These are phyloP conservation scores for Pandemis heparana DNA, from an alignment of 2,888 invertebrate genomes.

Conservation along the genomic window DNA sequence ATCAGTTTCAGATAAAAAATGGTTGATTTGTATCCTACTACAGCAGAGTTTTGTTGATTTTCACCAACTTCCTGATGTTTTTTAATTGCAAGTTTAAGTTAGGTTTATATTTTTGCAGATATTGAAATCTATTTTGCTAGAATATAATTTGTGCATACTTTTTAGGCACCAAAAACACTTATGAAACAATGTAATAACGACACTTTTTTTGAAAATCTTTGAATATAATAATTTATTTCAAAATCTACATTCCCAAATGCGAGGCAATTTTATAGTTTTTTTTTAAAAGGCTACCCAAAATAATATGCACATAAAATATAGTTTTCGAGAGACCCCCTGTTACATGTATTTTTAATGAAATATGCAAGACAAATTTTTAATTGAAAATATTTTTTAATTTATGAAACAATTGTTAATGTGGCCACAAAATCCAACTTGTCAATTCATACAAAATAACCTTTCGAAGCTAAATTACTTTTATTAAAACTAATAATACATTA, in stretches of 20 bases:
- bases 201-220: slow-evolving; percentile 80
- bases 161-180: slow-evolving; percentile 65
- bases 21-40: not conserved
- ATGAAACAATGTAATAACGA: slow-evolving; percentile 75
- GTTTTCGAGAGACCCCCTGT: slow-evolving; percentile 74
- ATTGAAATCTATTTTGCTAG: slow-evolving; percentile 14
- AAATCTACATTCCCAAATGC: slow-evolving; percentile 85
- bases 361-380: slow-evolving; percentile 53
- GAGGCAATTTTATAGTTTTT: slow-evolving; percentile 83
- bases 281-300: slow-evolving; percentile 64
- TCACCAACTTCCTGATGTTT: not conserved
- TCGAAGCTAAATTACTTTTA: slow-evolving; percentile 76
- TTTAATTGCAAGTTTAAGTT: slow-evolving; percentile 18
- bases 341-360: slow-evolving; percentile 67
- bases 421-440: slow-evolving; percentile 82
- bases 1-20: not conserved
- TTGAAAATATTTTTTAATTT: slow-evolving; percentile 49
- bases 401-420: slow-evolving; percentile 63
- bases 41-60: not conserved
- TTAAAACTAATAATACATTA: slow-evolving; percentile 81
- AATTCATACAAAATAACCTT: slow-evolving; percentile 69
- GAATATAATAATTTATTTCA: slow-evolving; percentile 75
- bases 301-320: slow-evolving; percentile 64
- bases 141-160: slow-evolving; percentile 64
- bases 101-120: not conserved